Base-by-base conservation (phyloP, 2,888 invertebrate genomes). In the Phaonia tiefii region DNA sequence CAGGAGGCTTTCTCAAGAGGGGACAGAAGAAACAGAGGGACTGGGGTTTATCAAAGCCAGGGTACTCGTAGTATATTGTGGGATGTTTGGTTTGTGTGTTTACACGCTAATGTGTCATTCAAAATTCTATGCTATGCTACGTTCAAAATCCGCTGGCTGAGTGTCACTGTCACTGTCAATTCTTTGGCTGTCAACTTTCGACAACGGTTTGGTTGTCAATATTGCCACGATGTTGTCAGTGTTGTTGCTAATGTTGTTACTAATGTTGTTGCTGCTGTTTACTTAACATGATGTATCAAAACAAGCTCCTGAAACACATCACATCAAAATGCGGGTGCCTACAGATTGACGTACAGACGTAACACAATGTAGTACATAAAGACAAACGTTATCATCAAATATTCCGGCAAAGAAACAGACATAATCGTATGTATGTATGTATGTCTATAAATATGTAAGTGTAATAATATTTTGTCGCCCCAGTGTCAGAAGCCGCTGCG, bases 81-180 rank as follows among this genome's bases (percentile, higher is more conserved):
- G 37, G 39, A 31, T 39, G 37, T 79, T 70, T 73, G 65, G 77
- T 69, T 73, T 17, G 73, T 46, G 54, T 22, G 54, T 74, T 76
- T 73, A 70, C 56, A 70, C 42, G 66, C 39, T 37, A 26, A 66
- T 77, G 56, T 69, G 72, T 69, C 75, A 80, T 25, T 72, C 51
- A 72, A 67, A 54, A 66, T 72, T 74, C 37, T 58, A 10, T 49
- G 42, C 65, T 39, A n/a, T 1, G 60, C 15, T 76, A 42, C 63
- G 67, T 69, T 31, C 17, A 5, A 11, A 39, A 37, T 75, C 26
- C 31, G 60, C 20, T 17, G 20, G 37, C 44, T 72, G 63, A 75
- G 67, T 75, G 75, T 75, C 78, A 75, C 56, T 81, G 78, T 81
- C 78, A 78, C 60, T n/a, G n/a, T n/a, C n/a, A n/a, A n/a, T n/a